A percentile compares a stretch with the other conserved stretches of the same genome.
Evolutionary conservation across 2,113 vertebrate species (phyloP).

Genomic region (Catharus fuscescens): DNA sequence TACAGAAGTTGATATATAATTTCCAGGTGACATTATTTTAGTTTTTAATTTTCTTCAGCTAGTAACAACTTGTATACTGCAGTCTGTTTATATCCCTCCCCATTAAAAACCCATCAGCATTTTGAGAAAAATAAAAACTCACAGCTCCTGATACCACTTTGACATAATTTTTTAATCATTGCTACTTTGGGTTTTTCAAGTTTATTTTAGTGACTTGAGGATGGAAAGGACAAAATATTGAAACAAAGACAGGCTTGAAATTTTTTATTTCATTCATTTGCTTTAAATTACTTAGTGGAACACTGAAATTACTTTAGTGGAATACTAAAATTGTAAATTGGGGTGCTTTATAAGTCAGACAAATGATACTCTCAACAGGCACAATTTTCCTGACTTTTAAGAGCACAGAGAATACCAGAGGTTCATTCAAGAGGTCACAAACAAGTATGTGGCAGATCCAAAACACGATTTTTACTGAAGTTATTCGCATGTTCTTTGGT

Average conservation of each 20-base stretch:
- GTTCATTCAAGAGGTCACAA: not conserved
- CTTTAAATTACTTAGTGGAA: not conserved
- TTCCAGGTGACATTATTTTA: not conserved
- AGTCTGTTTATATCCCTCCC: not conserved
- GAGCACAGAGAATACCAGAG: not conserved
- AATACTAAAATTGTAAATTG: not conserved
- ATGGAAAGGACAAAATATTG: not conserved
- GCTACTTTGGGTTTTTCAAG: not conserved
- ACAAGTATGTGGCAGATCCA: not conserved
- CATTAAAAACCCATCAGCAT: not conserved
- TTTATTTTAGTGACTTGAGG: not conserved
- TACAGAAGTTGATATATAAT: not conserved
- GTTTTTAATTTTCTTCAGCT: not conserved
- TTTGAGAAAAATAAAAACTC: not conserved
- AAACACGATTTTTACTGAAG: not conserved
- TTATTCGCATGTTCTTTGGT: not conserved
- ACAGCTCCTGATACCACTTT: not conserved
- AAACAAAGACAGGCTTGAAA: not conserved
- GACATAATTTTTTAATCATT: not conserved
- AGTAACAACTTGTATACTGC: not conserved
- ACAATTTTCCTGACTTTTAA: not conserved
- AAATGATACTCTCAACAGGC: rapidly evolving
- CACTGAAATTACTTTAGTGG: not conserved
- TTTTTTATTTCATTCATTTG: not conserved
- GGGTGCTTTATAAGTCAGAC: not conserved